Percentiles rank a stretch among this genome's conserved stretches.
Evolutionary conservation across 2,113 vertebrate genomes (phyloP).

Genomic region (Callipepla californica): DNA sequence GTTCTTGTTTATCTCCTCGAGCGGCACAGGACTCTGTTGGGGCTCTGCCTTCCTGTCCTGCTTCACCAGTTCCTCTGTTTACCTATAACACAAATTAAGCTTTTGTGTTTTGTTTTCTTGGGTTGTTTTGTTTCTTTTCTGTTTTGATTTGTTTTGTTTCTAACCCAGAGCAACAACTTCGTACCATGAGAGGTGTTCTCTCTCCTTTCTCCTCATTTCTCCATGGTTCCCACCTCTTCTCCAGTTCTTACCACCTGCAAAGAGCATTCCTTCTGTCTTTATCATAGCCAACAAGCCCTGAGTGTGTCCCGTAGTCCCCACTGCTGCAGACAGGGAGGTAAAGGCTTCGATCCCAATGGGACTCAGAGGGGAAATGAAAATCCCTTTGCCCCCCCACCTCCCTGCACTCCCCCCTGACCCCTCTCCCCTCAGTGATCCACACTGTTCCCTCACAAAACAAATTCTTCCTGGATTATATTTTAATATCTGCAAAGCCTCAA

Average conservation of each 20-base stretch:
- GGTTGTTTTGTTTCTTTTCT: neutral
- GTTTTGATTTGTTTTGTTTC: neutral
- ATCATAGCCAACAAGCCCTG: neutral
- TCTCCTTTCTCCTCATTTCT: neutral
- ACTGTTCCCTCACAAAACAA: slow-evolving; percentile 56
- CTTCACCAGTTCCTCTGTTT: slow-evolving; percentile 53
- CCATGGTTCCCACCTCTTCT: neutral
- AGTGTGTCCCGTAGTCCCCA: slow-evolving; percentile 1
- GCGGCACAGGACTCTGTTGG: accelerated
- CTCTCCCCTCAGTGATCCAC: slow-evolving; percentile 11
- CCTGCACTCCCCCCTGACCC: neutral
- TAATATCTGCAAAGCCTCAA: slow-evolving; percentile 71
- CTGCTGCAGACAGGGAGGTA: slow-evolving; percentile 42
- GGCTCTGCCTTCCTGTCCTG: slow-evolving; percentile 50
- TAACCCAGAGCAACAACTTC: neutral
- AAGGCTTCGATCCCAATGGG: slow-evolving; percentile 40
- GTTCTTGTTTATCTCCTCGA: slow-evolving; percentile 32
- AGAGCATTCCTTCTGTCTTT: neutral
- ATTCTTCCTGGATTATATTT: slow-evolving; percentile 67
- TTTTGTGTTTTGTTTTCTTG: neutral
- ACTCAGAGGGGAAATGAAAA: slow-evolving; percentile 61
- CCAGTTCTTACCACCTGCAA: neutral
- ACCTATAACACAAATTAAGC: neutral
- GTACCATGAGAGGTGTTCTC: neutral
- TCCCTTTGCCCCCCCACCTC: slow-evolving; percentile 17